Base-by-base conservation (phyloP, 2,113 vertebrate species). In the Pagrus major region DNA sequence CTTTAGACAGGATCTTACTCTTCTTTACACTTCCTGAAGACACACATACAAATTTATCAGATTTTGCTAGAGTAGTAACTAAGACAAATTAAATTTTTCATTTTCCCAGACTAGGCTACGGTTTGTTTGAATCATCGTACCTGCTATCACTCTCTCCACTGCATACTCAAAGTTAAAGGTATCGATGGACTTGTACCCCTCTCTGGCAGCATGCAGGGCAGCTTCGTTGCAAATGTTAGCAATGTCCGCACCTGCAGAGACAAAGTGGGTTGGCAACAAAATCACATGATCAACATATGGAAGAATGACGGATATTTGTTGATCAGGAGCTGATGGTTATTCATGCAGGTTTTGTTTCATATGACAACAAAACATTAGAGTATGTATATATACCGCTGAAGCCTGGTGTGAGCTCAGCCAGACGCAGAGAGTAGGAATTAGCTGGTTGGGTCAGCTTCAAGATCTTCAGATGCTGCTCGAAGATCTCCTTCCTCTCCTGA, bases 141-240 rank as follows among this genome's bases (percentile, higher is more conserved):
- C 98, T 76, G 97, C 98, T 73, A 99, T 93, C 10, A 99, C 96
- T 69, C 97, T 95, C 74, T 99, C 98, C 90, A 99, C 97, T 0
- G 98, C 97, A 0, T 98, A 97, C 88, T 99, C 98, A 1, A 99
- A 99, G 92, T 95, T 97, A 80, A 90, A 95, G 0, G 97, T 98
- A 29, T 98, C 94, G 0, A 99, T 97, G 21, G 97, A 97, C 27
- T 97, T 96, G 92, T 96, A 93, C 0, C 97, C 97, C 55, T 99
- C 97, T 63, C 98, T 94, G 12, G 97, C 98, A 0, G 98, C 98
- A 0, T 99, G 98, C 14, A 99, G 93, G 2, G 98, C 98, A 0
- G 97, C 98, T 83, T 99, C 98, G 0, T 99, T 99, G 49, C 98
- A 99, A 80, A 99, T 97, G 83, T 98, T 99, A 0, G 98, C 98